These are phyloP conservation scores for Sula dactylatra DNA, from an alignment of 2,113 vertebrate species.

Conservation along the genomic window DNA sequence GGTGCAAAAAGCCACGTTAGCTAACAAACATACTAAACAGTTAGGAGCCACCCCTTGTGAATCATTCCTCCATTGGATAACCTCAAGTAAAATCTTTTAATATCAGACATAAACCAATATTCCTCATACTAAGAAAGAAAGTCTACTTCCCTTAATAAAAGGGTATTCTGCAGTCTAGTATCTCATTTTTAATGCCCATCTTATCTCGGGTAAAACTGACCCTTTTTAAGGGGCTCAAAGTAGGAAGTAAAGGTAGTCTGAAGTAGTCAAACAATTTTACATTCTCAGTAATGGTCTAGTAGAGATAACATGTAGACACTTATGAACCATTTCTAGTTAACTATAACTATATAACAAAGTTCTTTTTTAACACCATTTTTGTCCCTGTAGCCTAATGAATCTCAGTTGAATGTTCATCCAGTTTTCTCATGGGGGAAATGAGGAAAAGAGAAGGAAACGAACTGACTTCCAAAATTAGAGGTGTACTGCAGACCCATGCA, in stretches of 20 bases:
- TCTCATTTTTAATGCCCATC: neutral
- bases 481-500: neutral
- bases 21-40: neutral
- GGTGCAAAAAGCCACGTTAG: neutral
- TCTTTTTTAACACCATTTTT: neutral
- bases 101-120: neutral
- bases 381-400: neutral
- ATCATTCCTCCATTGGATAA: neutral
- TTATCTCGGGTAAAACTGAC: neutral
- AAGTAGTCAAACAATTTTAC: neutral
- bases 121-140: neutral
- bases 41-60: neutral
- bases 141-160: neutral
- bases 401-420: neutral
- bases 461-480: neutral
- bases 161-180: neutral
- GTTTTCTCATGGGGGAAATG: neutral
- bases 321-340: neutral
- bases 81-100: neutral
- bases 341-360: neutral
- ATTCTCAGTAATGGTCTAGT: neutral
- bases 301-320: neutral
- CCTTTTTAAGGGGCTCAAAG: neutral
- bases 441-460: neutral
- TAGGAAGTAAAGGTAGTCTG: neutral